Evolutionary conservation across 2,797 vertebrate genomes (phyloP).

Genomic region (Natrix natrix): DNA sequence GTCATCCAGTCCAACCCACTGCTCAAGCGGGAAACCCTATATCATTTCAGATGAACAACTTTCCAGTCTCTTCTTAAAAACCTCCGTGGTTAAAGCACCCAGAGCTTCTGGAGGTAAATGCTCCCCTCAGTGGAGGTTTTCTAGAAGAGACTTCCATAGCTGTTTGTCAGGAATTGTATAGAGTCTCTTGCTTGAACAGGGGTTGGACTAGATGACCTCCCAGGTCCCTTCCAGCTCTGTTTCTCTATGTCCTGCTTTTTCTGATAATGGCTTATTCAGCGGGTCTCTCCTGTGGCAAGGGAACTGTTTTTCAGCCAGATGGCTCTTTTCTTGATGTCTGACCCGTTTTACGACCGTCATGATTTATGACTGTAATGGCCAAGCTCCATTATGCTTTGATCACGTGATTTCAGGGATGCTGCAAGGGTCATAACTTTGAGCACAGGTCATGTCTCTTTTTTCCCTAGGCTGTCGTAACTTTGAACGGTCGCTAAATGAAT

Average conservation of each 20-base stretch:
- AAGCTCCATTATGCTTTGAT: neutral
- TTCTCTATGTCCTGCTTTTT: neutral
- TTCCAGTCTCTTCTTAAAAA: neutral
- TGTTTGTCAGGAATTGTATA: neutral
- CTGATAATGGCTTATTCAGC: neutral
- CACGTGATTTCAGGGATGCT: neutral
- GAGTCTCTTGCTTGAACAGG: neutral
- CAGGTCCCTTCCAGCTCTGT: neutral
- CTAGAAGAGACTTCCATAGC: neutral
- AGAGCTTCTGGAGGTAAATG: neutral
- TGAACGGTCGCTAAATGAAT: too few relatives aligned
- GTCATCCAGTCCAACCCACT: neutral
- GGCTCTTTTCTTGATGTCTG: neutral
- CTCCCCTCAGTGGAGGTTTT: neutral
- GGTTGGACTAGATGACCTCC: neutral
- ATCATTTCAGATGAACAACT: rapidly evolving
- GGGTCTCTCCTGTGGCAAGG: neutral
- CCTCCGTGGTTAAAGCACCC: neutral
- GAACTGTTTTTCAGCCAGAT: neutral
- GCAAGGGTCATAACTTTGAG: neutral
- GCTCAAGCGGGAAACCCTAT: rapidly evolving
- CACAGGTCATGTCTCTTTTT: too few relatives aligned
- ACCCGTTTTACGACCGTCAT: neutral
- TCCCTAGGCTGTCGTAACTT: too few relatives aligned
- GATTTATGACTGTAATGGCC: neutral